These are phyloP conservation scores for Pseudomyrmex flavicornis DNA, from an alignment of 1,140 invertebrate species.

Conservation along the genomic window DNA sequence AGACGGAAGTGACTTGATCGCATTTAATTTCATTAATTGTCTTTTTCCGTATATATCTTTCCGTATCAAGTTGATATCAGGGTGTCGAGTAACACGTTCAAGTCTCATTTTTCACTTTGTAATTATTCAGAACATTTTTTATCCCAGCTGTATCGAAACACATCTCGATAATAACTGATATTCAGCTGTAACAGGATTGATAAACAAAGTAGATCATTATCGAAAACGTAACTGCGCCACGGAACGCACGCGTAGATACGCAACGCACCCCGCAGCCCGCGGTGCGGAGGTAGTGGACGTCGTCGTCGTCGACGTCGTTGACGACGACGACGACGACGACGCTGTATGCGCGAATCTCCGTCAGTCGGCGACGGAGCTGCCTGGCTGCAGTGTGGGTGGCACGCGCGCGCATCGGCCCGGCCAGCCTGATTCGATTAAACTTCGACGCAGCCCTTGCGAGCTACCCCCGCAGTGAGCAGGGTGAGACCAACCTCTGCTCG, in stretches of 20 bases:
- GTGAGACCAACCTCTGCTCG: conserved; percentile 31
- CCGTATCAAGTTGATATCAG: background rate
- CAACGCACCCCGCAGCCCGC: background rate
- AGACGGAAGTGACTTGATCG: background rate
- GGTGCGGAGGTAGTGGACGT: background rate
- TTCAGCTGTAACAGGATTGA: too few species aligned
- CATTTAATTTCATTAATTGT: too few species aligned
- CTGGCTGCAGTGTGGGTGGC: conserved; percentile 48
- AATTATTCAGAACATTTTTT: background rate
- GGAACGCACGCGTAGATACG: background rate
- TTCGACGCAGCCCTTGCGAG: conserved; percentile 26
- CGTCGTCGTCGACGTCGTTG: background rate
- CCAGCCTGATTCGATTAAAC: conserved; percentile 55
- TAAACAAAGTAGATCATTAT: background rate
- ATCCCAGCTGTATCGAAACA: too few species aligned
- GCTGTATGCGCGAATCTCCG: conserved; percentile 32
- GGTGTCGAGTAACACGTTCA: background rate
- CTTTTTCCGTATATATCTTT: too few species aligned
- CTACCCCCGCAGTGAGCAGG: conserved; percentile 10
- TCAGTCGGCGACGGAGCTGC: conserved; percentile 60
- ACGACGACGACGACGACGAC: conserved; percentile 25
- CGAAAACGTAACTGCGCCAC: background rate
- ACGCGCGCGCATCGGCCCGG: conserved; percentile 31
- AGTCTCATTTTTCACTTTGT: conserved; percentile 30
- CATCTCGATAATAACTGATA: too few species aligned